These are phyloP conservation scores for Sesia bembeciformis DNA, from an alignment of 2,888 invertebrate species.

Conservation along the genomic window DNA sequence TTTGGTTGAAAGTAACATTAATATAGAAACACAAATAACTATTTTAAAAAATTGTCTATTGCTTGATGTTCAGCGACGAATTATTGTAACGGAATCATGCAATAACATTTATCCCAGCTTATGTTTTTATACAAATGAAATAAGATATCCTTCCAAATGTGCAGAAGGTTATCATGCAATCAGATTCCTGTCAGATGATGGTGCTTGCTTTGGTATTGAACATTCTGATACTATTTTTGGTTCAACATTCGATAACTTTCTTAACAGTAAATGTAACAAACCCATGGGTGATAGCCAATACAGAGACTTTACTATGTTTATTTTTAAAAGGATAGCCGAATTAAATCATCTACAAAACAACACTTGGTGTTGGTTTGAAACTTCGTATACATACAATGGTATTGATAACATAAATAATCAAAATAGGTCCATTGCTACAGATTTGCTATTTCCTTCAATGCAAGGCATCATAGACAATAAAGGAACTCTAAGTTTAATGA, in stretches of 20 bases:
- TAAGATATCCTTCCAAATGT: conserved; percentile 44
- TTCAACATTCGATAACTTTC: conserved; percentile 36
- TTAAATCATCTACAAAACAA: conserved; percentile 24
- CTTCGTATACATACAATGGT: conserved; percentile 4
- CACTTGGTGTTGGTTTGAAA: conserved; percentile 50
- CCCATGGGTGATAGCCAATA: conserved; percentile 33
- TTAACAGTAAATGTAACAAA: conserved; percentile 28
- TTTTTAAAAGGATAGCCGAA: conserved; percentile 46
- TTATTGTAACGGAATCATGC: conserved; percentile 39
- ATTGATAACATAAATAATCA: background rate
- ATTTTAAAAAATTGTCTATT: conserved; percentile 44
- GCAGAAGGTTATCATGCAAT: conserved; percentile 50
- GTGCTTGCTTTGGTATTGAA: conserved; percentile 52
- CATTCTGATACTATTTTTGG: conserved; percentile 19
- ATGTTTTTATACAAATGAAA: conserved; percentile 51
- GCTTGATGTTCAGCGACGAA: conserved; percentile 31
- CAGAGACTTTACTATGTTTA: conserved; percentile 31
- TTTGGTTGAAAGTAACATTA: conserved; percentile 20
- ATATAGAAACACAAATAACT: conserved; percentile 20
- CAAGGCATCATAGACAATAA: conserved; percentile 42
- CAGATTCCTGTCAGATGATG: conserved; percentile 41
- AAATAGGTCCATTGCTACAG: background rate
- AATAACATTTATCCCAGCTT: conserved; percentile 39
- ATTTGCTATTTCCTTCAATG: conserved; percentile 1
- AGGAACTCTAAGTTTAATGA: conserved; percentile 32